Percentiles rank a stretch among this genome's conserved stretches.
Evolutionary conservation across 2,888 invertebrate genomes (phyloP).

Genomic region (Drosophila borborema): DNA sequence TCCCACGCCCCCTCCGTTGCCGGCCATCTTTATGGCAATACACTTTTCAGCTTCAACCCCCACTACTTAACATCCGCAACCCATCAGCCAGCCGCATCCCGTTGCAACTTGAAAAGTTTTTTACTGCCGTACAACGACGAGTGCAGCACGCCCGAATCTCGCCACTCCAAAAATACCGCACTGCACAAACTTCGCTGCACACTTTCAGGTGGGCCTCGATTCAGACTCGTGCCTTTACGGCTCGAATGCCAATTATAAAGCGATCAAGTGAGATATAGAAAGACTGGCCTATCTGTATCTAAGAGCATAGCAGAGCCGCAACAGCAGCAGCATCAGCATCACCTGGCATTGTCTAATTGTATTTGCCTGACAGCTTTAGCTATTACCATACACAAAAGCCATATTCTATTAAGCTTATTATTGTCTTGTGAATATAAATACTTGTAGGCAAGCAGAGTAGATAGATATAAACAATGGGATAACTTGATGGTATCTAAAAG

Average conservation of each 20-base stretch:
- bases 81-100: slow-evolving; percentile 12
- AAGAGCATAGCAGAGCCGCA: background rate
- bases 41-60: background rate
- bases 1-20: background rate
- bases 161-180: slow-evolving; percentile 53
- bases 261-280: slow-evolving; percentile 38
- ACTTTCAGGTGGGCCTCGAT: slow-evolving; percentile 21
- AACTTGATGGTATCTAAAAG: too few relatives aligned
- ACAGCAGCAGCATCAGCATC: too few relatives aligned
- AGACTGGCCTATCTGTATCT: background rate
- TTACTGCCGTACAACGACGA: slow-evolving; percentile 38
- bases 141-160: slow-evolving; percentile 22
- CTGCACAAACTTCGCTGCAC: slow-evolving; percentile 55
- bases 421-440: too few relatives aligned
- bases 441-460: too few relatives aligned
- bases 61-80: slow-evolving; percentile 1
- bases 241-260: slow-evolving; percentile 52
- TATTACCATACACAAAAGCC: too few relatives aligned
- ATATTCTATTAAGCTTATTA: too few relatives aligned
- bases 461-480: too few relatives aligned
- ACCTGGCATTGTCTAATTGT: too few relatives aligned
- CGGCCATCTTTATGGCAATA: background rate
- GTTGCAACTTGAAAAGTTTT: slow-evolving; percentile 47
- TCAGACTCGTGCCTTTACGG: slow-evolving; percentile 12
- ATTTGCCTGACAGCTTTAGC: too few relatives aligned